phyloP scores from a whole-genome alignment of 1,140 invertebrate genomes.

The Leptoteleia sp. region DNA sequence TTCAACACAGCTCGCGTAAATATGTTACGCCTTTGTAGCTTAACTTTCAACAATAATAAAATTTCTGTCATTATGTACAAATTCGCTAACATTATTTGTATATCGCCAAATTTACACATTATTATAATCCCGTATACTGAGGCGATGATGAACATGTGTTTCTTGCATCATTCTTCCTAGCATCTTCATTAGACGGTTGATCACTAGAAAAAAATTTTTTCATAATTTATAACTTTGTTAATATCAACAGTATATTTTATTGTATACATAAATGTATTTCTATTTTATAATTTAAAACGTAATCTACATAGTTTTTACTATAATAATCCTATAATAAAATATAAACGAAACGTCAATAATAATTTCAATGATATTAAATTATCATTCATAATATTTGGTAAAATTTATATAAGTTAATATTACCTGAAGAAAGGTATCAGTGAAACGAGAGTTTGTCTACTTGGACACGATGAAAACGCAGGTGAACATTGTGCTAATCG shows the following conservation, averaged over 20 bases:
- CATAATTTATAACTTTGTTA: too few species aligned
- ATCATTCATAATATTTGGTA: too few species aligned
- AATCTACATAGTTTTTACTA: too few species aligned
- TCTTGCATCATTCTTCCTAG: constrained; percentile 73
- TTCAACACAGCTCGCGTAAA: constrained; percentile 37
- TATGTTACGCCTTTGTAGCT: constrained; percentile 27
- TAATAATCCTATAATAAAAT: too few species aligned
- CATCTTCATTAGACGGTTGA: constrained; percentile 72
- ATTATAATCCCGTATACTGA: constrained; percentile 80
- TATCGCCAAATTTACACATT: constrained; percentile 7
- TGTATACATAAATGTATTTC: constrained; percentile 12
- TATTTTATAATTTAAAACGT: too few species aligned
- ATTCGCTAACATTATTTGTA: constrained; percentile 22
- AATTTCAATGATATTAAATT: too few species aligned
- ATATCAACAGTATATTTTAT: constrained; percentile 31
- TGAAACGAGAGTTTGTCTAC: constrained; percentile 86
- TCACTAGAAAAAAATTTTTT: constrained; percentile 71
- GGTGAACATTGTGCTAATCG: constrained; percentile 85
- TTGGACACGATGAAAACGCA: constrained; percentile 85
- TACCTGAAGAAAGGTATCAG: constrained; percentile 92
- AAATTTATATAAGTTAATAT: too few species aligned
- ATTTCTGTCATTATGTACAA: constrained; percentile 51
- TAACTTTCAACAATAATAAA: constrained; percentile 56
- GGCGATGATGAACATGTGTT: constrained; percentile 77
- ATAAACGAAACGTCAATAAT: too few species aligned